These are phyloP conservation scores for Capitella teleta DNA, from an alignment of 1,140 invertebrate species.

Conservation along the genomic window DNA sequence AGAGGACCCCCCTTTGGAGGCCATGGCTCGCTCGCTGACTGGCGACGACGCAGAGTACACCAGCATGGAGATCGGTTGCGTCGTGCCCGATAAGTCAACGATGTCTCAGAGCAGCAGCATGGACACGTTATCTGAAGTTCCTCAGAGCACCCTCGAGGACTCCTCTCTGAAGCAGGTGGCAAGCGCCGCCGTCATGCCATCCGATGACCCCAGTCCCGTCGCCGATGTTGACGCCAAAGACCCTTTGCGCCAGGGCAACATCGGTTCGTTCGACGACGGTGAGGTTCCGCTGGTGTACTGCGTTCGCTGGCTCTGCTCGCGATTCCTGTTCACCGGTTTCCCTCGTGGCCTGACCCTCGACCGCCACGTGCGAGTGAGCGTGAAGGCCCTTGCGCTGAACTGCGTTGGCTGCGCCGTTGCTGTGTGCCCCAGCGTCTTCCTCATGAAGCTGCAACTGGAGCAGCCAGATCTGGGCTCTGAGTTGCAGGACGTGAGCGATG, in stretches of 20 bases:
- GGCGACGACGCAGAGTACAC: too few species aligned
- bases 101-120: conserved; percentile 25
- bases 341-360: conserved; percentile 53
- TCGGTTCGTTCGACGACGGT: conserved; percentile 55
- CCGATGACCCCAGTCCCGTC: background rate
- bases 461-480: conserved; percentile 8
- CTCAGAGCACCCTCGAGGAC: conserved; percentile 29
- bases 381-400: conserved; percentile 67
- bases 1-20: too few species aligned
- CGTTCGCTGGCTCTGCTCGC: conserved; percentile 57
- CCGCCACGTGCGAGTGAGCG: conserved; percentile 62
- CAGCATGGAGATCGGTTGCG: conserved; percentile 26
- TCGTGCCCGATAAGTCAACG: conserved; percentile 20
- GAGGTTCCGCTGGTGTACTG: conserved; percentile 62
- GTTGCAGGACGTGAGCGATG: conserved; percentile 51
- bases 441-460: conserved; percentile 5
- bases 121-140: conserved; percentile 25
- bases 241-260: conserved; percentile 31
- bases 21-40: too few species aligned
- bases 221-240: conserved; percentile 4
- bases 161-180: conserved; percentile 16
- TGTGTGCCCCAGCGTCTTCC: conserved; percentile 51
- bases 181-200: background rate
- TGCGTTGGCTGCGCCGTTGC: conserved; percentile 59
- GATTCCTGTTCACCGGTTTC: conserved; percentile 60